These are phyloP conservation scores for Cyanoliseus patagonus DNA, from an alignment of 2,113 vertebrate genomes.

Conservation along the genomic window DNA sequence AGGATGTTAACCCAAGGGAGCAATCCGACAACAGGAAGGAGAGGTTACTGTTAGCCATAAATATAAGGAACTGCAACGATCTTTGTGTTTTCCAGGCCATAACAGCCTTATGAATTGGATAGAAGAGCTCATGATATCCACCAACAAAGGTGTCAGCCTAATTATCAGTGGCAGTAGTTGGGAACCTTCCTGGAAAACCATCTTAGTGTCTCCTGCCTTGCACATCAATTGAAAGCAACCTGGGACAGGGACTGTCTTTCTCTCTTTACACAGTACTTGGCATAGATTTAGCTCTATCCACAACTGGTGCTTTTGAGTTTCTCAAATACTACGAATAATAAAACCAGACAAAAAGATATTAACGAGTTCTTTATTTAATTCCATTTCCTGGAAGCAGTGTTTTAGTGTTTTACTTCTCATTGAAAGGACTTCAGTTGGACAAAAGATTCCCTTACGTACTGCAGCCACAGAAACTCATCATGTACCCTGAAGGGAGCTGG, in stretches of 20 bases:
- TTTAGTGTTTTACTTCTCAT: not conserved
- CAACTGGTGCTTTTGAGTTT: not conserved
- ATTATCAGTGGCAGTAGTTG: not conserved
- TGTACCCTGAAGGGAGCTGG: not conserved
- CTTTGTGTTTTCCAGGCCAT: not conserved
- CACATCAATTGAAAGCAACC: not conserved
- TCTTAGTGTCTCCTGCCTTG: not conserved
- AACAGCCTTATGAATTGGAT: not conserved
- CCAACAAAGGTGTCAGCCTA: not conserved
- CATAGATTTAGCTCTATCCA: not conserved
- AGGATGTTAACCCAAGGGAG: constrained; percentile 1
- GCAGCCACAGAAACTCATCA: not conserved
- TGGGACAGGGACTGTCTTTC: not conserved
- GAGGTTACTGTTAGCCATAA: not conserved
- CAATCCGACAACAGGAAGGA: not conserved
- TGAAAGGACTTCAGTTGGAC: not conserved
- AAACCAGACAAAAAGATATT: not conserved
- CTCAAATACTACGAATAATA: not conserved
- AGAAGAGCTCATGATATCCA: not conserved
- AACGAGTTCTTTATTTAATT: fast-evolving
- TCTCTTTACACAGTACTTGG: not conserved
- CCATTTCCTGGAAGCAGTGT: not conserved
- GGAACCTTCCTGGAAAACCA: constrained; percentile 21
- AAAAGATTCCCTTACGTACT: not conserved
- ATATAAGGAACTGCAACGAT: not conserved